Conservation (phyloP, 2,113 vertebrate genomes). For the Trochalopteron elliotii region DNA sequence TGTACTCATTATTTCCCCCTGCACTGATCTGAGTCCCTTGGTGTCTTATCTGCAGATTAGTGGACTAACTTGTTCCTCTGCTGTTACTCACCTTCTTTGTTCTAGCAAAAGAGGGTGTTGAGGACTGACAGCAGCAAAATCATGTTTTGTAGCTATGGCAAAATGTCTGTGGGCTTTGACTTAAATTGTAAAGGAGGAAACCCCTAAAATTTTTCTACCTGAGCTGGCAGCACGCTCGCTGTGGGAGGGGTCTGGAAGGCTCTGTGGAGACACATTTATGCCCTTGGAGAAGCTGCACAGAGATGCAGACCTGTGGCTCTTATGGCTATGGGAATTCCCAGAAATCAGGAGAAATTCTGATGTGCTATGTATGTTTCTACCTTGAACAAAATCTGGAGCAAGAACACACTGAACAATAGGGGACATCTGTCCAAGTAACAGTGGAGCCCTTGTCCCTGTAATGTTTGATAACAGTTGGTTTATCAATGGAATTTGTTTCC, state of each 20-base stretch:
- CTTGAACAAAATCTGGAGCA: neutral
- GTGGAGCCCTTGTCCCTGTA: neutral
- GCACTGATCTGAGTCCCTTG: neutral
- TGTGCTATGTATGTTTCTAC: neutral
- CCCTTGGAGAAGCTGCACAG: neutral
- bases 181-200: neutral
- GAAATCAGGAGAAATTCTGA: neutral
- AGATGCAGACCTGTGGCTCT: neutral
- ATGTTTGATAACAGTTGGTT: neutral
- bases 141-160: neutral
- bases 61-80: neutral
- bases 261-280: accelerated
- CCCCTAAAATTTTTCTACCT: neutral
- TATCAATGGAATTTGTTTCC: neutral
- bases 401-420: neutral
- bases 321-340: neutral
- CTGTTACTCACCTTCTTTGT: neutral
- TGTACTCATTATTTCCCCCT: neutral
- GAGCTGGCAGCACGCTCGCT: accelerated
- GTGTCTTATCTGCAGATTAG: neutral
- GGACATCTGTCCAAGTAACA: neutral
- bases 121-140: neutral
- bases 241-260: neutral
- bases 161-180: neutral
- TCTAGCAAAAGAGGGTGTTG: neutral